phyloP scores from a whole-genome alignment of 1,140 invertebrate species.

The Drosophila nikananu region DNA sequence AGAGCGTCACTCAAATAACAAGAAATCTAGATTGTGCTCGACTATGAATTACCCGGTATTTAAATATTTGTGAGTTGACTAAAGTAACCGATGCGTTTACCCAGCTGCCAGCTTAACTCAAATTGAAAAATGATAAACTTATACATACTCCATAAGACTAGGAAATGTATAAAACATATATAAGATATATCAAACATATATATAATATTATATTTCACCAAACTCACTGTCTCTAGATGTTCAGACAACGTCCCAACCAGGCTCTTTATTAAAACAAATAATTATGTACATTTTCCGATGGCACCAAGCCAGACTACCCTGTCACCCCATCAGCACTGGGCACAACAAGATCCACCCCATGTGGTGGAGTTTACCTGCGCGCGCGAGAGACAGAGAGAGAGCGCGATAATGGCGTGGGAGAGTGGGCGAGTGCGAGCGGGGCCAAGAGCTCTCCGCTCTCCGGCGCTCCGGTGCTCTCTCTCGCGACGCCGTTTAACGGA shows the following conservation, averaged over 20 bases:
- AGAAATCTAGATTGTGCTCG: not conserved
- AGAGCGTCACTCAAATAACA: slow-evolving; percentile 15
- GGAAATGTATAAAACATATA: too few species aligned
- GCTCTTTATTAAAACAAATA: too few species aligned
- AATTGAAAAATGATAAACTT: too few species aligned
- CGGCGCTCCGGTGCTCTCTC: slow-evolving; percentile 12
- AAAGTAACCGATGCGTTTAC: not conserved
- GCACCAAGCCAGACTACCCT: not conserved
- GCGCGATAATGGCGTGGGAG: slow-evolving; percentile 21
- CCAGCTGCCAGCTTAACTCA: too few species aligned
- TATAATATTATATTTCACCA: not conserved
- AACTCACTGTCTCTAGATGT: not conserved
- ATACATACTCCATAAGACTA: too few species aligned
- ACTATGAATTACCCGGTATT: not conserved
- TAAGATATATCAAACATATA: too few species aligned
- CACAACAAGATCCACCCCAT: slow-evolving; percentile 72
- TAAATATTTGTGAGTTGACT: too few species aligned
- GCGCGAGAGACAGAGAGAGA: slow-evolving; percentile 3
- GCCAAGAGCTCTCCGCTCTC: slow-evolving; percentile 7
- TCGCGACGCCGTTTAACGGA: slow-evolving; percentile 5
- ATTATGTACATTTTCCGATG: not conserved
- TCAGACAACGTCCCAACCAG: not conserved
- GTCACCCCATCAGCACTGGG: not conserved
- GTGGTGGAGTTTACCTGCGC: slow-evolving; percentile 54
- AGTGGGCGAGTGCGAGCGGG: slow-evolving; percentile 1